Evolutionary conservation across 2,113 vertebrate genomes (phyloP), one percentile per base, ranked within the genome.

Genomic region (Peromyscus californicus): DNA sequence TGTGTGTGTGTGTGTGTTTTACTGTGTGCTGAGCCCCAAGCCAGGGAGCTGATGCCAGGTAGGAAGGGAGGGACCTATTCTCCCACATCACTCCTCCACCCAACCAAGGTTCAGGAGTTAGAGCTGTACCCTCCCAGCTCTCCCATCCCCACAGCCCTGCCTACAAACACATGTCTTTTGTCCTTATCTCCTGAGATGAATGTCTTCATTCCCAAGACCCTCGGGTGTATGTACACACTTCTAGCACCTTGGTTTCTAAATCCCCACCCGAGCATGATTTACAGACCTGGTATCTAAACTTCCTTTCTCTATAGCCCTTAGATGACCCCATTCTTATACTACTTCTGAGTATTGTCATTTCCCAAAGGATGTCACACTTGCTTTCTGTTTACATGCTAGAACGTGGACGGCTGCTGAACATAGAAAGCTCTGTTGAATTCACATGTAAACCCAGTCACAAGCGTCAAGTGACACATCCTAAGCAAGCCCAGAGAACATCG

Each of bases 391-490:
- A 51, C 21, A 17, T n/a, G 69, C 72, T n/a, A 36, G 59, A 61
- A 78, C 7, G 22, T 57, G n/a, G 88, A 82, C 16, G 10, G 45
- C 7, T n/a, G 89, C 65, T 86, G 54, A 16, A 85, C 91, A 67
- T 19, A 36, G 76, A 91, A 95, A 97, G 51, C 16, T 70, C 42
- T 94, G 65, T 74, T 92, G 65, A 72, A 83, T 92, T 97, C 96
- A 87, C 54, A 74, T 26, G 61, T 45, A 85, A 95, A 94, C 59
- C 72, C 63, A 91, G 72, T 78, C 51, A 33, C 29, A 80, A 51
- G 80, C 67, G 74, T 24, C n/a, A 31, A 83, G 78, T 10, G 16
- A 24, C 78, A 70, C 80, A 90, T n/a, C 75, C 83, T 12, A 57
- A 61, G 92, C 39, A 74, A 95, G 69, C 69, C 59, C 69, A 36